phyloP scores from a whole-genome alignment of 2,888 invertebrate genomes.

The Mesorhabditis spiculigera region DNA sequence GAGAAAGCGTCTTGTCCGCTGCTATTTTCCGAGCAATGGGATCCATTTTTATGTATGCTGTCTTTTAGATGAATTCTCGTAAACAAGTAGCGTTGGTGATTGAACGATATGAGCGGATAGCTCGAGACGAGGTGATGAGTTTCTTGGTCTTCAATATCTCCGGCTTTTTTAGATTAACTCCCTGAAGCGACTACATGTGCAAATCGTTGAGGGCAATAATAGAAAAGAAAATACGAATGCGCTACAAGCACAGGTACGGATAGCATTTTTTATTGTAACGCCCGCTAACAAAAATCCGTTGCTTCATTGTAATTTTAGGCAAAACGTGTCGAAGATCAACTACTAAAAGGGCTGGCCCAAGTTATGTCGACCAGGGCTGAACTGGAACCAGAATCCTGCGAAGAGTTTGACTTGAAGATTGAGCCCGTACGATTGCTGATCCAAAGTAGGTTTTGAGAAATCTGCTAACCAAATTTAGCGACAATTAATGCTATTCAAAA shows the following conservation, averaged over 20 bases:
- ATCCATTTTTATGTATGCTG: no score
- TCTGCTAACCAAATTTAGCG: conserved; percentile 14
- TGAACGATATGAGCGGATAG: conserved; percentile 29
- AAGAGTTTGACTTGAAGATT: conserved; percentile 36
- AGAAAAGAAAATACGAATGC: not conserved
- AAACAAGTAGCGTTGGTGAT: conserved; percentile 8
- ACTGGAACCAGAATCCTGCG: conserved; percentile 22
- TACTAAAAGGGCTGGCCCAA: conserved; percentile 36
- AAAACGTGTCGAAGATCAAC: conserved; percentile 34
- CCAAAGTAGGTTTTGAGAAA: not conserved
- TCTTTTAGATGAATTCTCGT: not conserved
- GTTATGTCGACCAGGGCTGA: conserved; percentile 28
- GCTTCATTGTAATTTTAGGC: conserved; percentile 21
- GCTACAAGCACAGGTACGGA: not conserved
- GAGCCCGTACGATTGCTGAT: conserved; percentile 28
- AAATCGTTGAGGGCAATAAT: not conserved
- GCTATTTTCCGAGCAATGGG: not conserved
- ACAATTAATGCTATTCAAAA: conserved; percentile 25
- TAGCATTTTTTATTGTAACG: not conserved
- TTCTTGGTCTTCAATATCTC: not conserved
- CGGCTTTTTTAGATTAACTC: not conserved
- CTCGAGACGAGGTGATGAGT: conserved; percentile 14
- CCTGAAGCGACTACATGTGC: not conserved
- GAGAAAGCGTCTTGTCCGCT: not conserved
- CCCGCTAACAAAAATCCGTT: not conserved